Evolutionary conservation across 2,888 invertebrate genomes (phyloP).

Genomic region (Esperia sulphurella): DNA sequence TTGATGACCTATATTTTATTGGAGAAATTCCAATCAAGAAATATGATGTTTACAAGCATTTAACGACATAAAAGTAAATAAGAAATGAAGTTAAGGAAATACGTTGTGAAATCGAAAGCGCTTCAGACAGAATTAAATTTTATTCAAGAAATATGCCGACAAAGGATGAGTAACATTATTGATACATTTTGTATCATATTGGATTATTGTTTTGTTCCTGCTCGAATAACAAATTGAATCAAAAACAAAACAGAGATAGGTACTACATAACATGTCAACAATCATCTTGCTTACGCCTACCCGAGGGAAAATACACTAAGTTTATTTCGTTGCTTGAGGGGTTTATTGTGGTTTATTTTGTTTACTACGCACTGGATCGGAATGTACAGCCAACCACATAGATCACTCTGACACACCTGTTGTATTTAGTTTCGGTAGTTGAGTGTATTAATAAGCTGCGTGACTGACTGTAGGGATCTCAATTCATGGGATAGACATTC

Average conservation of each 20-base stretch:
- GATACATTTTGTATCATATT: background rate
- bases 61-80: too few relatives aligned
- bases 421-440: background rate
- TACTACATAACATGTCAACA: constrained; percentile 17
- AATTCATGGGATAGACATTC: background rate
- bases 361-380: constrained; percentile 7
- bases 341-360: constrained; percentile 22
- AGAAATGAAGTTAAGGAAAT: too few relatives aligned
- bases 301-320: constrained; percentile 15
- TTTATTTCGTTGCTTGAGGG: constrained; percentile 20
- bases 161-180: background rate
- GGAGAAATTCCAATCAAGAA: too few relatives aligned
- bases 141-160: background rate
- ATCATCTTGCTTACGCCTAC: constrained; percentile 11
- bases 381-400: background rate
- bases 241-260: constrained; percentile 12
- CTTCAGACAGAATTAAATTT: background rate
- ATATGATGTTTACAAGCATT: too few relatives aligned
- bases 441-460: too few relatives aligned
- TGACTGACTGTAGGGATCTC: background rate
- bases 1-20: too few relatives aligned
- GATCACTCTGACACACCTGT: background rate
- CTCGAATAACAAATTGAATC: constrained; percentile 14
- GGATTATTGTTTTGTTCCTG: background rate
- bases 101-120: too few relatives aligned